A percentile compares a stretch with the other conserved stretches of the same genome.
These are phyloP conservation scores for Scolopax mira DNA, from an alignment of 2,113 vertebrate genomes.

Conservation along the genomic window DNA sequence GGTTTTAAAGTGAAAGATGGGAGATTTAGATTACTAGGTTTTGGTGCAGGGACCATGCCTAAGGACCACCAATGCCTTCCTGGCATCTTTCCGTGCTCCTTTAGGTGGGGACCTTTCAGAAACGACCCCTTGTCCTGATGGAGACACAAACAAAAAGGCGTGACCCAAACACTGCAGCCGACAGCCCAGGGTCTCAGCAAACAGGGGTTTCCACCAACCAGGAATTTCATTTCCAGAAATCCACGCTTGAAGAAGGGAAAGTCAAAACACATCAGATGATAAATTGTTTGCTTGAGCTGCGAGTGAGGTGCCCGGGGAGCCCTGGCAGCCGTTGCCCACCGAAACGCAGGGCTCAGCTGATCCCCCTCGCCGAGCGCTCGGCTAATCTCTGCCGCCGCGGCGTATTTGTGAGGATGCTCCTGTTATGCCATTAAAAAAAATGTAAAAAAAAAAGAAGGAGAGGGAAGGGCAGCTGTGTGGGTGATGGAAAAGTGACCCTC, in stretches of 20 bases:
- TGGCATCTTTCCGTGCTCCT: not conserved
- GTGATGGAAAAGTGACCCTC: not conserved
- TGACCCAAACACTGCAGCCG: not conserved
- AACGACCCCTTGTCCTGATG: not conserved
- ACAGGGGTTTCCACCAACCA: not conserved
- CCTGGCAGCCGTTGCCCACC: accelerated
- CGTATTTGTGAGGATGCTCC: not conserved
- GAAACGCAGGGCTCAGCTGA: not conserved
- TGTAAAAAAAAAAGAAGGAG: not conserved
- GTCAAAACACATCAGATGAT: not conserved
- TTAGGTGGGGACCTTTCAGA: not conserved
- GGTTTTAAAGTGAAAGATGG: too few relatives aligned
- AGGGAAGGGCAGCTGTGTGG: not conserved
- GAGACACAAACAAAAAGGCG: not conserved
- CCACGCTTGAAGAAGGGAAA: not conserved
- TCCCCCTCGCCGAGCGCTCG: accelerated
- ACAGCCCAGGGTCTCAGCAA: not conserved
- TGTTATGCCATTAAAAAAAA: not conserved
- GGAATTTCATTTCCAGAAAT: not conserved
- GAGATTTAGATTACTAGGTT: too few relatives aligned
- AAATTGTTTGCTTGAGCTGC: not conserved
- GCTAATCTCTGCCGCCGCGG: accelerated
- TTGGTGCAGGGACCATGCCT: not conserved
- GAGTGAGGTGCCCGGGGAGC: not conserved
- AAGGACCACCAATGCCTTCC: accelerated